Conservation (phyloP, 2,113 vertebrate species). For the Labrus mixtus region DNA sequence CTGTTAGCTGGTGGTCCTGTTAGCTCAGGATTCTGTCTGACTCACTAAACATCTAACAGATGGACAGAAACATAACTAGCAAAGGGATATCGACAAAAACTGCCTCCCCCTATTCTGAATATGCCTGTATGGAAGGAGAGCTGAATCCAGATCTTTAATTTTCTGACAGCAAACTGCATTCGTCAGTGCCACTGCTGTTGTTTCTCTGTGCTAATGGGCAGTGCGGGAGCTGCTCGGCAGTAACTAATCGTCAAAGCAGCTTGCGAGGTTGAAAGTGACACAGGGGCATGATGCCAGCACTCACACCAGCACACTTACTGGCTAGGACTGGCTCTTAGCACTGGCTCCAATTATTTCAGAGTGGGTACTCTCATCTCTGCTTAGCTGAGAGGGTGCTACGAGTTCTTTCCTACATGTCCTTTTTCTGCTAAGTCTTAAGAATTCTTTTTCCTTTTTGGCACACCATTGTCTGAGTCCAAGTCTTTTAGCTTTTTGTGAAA, state of each 20-base stretch:
- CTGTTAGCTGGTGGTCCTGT: constrained; percentile 29
- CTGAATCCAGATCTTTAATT: constrained; percentile 49
- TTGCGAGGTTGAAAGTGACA: constrained; percentile 67
- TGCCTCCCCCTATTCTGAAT: constrained; percentile 26
- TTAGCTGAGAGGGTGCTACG: constrained; percentile 25
- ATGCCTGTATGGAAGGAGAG: constrained; percentile 30
- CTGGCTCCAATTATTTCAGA: constrained; percentile 62
- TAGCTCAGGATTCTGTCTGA: constrained; percentile 41
- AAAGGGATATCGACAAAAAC: constrained; percentile 31
- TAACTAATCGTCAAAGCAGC: constrained; percentile 70
- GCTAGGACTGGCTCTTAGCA: constrained; percentile 49
- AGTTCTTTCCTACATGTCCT: constrained; percentile 15
- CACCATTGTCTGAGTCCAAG: background rate
- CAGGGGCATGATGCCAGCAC: constrained; percentile 63
- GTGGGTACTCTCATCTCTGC: constrained; percentile 43
- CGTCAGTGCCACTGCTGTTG: constrained; percentile 48
- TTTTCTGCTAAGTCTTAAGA: constrained; percentile 3
- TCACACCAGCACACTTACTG: constrained; percentile 56
- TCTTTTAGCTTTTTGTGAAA: constrained; percentile 6
- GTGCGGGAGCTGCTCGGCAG: constrained; percentile 48
- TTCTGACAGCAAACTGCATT: constrained; percentile 53
- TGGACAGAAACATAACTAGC: constrained; percentile 35
- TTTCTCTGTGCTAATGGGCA: constrained; percentile 65
- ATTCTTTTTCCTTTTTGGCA: constrained; percentile 15
- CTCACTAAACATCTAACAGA: constrained; percentile 52